Percentiles rank a stretch among this genome's conserved stretches.
Evolutionary conservation across 92 coral and sea anemone species (phyloP).

Genomic region (Micromussa lordhowensis): DNA sequence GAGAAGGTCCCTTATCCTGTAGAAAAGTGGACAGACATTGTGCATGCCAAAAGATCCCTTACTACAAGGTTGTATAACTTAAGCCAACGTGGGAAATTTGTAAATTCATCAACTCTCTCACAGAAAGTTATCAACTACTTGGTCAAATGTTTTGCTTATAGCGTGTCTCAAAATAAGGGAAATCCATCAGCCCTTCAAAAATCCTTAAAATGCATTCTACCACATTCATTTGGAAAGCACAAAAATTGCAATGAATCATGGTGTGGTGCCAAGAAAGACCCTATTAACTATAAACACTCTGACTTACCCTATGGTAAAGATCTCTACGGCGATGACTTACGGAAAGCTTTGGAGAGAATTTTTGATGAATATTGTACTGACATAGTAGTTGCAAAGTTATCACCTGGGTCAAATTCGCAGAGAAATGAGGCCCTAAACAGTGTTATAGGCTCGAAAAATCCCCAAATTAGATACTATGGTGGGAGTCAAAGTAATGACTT

Average conservation of each 20-base stretch:
- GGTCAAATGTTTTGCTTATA: conserved; percentile 26
- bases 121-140: conserved; percentile 41
- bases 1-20: conserved; percentile 60
- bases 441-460: too few relatives aligned
- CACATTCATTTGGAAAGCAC: conserved; percentile 52
- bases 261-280: too few relatives aligned
- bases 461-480: too few relatives aligned
- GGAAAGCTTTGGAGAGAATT: neutral
- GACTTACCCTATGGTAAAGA: conserved; percentile 44
- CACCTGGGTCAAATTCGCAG: too few relatives aligned
- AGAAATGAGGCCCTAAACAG: too few relatives aligned
- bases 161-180: conserved; percentile 42
- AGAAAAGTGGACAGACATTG: conserved; percentile 69
- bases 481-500: too few relatives aligned
- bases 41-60: conserved; percentile 68
- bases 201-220: conserved; percentile 30
- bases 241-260: conserved; percentile 17
- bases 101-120: conserved; percentile 52
- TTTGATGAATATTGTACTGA: too few relatives aligned
- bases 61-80: conserved; percentile 65
- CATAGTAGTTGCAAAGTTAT: too few relatives aligned
- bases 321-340: conserved; percentile 14
- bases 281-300: conserved; percentile 21
- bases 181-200: conserved; percentile 27
- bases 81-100: conserved; percentile 47